A percentile compares a stretch with the other conserved stretches of the same genome.
Evolutionary conservation across 2,797 vertebrate species (phyloP).

Genomic region (Myotis myotis): DNA sequence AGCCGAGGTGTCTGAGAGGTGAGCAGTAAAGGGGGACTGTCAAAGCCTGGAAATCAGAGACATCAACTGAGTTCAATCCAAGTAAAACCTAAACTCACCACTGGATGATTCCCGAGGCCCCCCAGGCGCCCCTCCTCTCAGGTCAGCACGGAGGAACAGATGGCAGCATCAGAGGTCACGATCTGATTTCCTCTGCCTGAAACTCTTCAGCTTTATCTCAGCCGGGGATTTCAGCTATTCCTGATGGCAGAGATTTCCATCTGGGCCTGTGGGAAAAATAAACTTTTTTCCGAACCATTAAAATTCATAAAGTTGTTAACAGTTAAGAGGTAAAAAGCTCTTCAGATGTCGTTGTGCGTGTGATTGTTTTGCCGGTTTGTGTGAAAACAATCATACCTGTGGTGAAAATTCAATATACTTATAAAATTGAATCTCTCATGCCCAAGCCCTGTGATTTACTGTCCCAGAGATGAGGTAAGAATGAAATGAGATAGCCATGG

Average conservation of each 20-base stretch:
- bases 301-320: slow-evolving; percentile 55
- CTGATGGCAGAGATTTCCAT: slow-evolving; percentile 13
- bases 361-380: not conserved
- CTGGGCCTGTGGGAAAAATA: slow-evolving; percentile 42
- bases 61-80: not conserved
- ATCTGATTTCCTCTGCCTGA: slow-evolving; percentile 31
- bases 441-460: not conserved
- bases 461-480: not conserved
- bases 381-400: slow-evolving; percentile 38
- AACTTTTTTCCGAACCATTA: slow-evolving; percentile 8
- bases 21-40: not conserved
- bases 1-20: not conserved
- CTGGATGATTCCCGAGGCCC: not conserved
- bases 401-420: slow-evolving; percentile 44
- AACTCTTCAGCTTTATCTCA: slow-evolving; percentile 43
- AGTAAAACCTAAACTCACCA: not conserved
- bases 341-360: not conserved
- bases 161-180: not conserved
- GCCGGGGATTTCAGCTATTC: slow-evolving; percentile 36
- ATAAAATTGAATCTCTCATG: not conserved
- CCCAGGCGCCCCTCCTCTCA: not conserved
- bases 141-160: not conserved
- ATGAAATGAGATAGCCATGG: not conserved
- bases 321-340: slow-evolving; percentile 37
- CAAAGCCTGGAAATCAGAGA: not conserved